phyloP scores from a whole-genome alignment of 2,797 vertebrate genomes.

The Oceanodroma leucorhoa region DNA sequence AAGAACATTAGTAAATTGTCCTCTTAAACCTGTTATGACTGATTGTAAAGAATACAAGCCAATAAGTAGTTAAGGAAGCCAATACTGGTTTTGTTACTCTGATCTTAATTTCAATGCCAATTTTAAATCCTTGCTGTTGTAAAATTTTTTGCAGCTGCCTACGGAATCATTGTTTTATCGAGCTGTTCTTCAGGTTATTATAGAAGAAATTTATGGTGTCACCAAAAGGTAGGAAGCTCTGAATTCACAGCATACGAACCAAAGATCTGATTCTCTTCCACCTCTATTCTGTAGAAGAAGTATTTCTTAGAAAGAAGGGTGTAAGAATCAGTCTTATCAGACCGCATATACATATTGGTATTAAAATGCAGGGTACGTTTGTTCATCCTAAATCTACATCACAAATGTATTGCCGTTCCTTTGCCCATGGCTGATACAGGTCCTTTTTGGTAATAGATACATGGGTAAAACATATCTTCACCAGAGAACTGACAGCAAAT shows the following conservation, averaged over 20 bases:
- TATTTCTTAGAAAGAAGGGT: background rate
- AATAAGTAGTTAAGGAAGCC: background rate
- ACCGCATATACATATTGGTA: background rate
- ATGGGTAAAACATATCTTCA: background rate
- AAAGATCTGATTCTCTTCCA: background rate
- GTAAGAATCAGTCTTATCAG: background rate
- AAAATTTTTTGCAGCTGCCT: conserved; percentile 82
- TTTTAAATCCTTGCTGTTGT: conserved; percentile 17
- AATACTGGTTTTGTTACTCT: background rate
- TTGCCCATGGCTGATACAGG: background rate
- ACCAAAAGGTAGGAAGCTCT: conserved; percentile 85
- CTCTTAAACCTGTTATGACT: conserved; percentile 1
- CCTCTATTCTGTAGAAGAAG: background rate
- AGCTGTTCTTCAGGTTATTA: conserved; percentile 93
- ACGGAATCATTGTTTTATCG: conserved; percentile 95
- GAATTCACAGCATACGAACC: background rate
- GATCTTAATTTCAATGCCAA: background rate
- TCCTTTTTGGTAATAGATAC: background rate
- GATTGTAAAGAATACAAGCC: background rate
- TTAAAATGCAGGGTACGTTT: background rate
- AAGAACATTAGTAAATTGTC: conserved; percentile 11
- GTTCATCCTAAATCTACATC: background rate
- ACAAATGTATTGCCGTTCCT: background rate
- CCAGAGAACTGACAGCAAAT: background rate
- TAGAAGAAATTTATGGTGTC: conserved; percentile 87